phyloP scores from a whole-genome alignment of 2,888 invertebrate species.

The Heliconius ismenius region DNA sequence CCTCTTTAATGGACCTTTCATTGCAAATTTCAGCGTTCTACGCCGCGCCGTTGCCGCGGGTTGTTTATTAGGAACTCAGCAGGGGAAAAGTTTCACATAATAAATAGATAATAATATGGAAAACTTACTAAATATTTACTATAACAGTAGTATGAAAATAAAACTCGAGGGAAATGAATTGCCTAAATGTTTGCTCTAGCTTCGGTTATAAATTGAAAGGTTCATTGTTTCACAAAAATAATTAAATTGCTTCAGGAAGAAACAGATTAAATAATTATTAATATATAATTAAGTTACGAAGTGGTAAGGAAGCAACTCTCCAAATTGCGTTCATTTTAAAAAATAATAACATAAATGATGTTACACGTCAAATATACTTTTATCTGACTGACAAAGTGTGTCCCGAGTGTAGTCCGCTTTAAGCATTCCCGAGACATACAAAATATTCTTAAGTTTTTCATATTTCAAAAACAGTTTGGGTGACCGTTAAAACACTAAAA shows the following conservation, averaged over 20 bases:
- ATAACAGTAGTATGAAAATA: background rate
- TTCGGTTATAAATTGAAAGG: slow-evolving; percentile 6
- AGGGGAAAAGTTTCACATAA: background rate
- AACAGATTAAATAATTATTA: background rate
- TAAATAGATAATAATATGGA: background rate
- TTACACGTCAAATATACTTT: too few species aligned
- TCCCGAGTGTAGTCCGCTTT: too few species aligned
- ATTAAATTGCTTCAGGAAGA: background rate
- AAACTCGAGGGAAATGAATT: slow-evolving; percentile 11
- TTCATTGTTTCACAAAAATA: slow-evolving; percentile 11
- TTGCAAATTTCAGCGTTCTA: too few species aligned
- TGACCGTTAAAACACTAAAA: background rate
- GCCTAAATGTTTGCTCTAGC: background rate
- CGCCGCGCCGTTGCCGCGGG: too few species aligned
- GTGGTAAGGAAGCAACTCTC: background rate
- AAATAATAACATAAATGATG: too few species aligned
- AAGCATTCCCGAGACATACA: too few species aligned
- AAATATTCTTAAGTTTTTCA: too few species aligned
- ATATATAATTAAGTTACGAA: background rate
- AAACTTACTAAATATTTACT: slow-evolving; percentile 5
- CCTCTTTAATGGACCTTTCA: too few species aligned
- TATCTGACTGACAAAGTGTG: too few species aligned
- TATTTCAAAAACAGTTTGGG: background rate
- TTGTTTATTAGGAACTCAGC: background rate
- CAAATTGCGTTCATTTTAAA: background rate